Evolutionary conservation across 2,113 vertebrate genomes (phyloP).

Genomic region (Pipa parva): DNA sequence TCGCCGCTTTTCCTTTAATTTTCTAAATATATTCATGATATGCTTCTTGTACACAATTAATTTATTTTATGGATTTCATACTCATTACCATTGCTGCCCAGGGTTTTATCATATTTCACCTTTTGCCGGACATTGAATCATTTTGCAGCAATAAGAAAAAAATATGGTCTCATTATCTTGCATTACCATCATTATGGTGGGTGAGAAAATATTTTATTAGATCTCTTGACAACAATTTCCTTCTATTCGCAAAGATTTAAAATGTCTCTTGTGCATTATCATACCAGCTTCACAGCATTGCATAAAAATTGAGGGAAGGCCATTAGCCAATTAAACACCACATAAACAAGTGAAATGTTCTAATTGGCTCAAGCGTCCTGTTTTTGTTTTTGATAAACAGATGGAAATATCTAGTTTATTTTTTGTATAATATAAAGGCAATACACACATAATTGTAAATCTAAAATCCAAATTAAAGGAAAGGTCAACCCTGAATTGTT

Average conservation of each 20-base stretch:
- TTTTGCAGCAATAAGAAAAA: background rate
- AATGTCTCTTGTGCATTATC: background rate
- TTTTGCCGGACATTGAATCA: background rate
- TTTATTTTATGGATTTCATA: background rate
- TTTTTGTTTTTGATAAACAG: background rate
- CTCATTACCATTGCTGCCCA: background rate
- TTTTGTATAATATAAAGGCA: no score
- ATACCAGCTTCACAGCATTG: no score
- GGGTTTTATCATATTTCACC: background rate
- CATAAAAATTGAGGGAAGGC: background rate
- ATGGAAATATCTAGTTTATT: background rate
- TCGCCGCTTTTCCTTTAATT: background rate
- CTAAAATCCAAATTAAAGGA: no score
- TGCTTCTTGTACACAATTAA: background rate
- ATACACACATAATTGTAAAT: no score
- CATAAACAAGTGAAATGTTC: background rate
- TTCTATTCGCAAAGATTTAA: background rate
- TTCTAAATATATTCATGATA: background rate
- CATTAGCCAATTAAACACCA: background rate
- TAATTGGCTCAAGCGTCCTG: background rate
- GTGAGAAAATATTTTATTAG: background rate
- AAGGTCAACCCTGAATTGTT: no score
- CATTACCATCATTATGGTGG: background rate
- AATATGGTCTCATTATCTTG: background rate
- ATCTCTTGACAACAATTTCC: background rate